Conservation (phyloP, 2,797 vertebrate species). For the Semotilus atromaculatus region DNA sequence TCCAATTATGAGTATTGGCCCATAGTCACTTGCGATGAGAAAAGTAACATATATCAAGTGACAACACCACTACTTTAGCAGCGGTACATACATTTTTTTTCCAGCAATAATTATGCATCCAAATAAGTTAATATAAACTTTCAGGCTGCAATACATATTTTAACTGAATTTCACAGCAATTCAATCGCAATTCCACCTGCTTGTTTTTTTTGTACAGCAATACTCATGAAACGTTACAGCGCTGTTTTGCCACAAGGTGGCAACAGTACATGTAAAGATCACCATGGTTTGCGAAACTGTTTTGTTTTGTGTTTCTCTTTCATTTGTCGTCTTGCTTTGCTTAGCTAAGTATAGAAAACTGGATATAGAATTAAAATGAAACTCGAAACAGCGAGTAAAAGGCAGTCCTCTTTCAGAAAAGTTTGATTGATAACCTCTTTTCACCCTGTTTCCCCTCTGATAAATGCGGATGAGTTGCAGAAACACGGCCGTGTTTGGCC, state of each 20-base stretch:
- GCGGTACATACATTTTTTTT: too few relatives aligned
- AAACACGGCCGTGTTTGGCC: too few relatives aligned
- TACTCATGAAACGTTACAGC: neutral
- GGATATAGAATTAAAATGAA: neutral
- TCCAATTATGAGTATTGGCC: too few relatives aligned
- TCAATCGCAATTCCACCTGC: neutral
- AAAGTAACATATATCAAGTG: neutral
- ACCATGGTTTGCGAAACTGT: neutral
- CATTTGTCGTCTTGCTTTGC: neutral
- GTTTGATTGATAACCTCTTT: neutral
- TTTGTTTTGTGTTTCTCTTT: neutral
- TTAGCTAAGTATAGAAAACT: neutral
- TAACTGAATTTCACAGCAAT: neutral
- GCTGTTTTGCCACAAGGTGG: constrained; percentile 24
- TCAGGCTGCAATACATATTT: neutral
- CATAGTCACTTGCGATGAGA: neutral
- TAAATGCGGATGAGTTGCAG: neutral
- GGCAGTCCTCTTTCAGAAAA: neutral
- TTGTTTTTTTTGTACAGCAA: neutral
- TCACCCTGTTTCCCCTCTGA: neutral
- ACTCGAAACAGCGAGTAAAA: neutral
- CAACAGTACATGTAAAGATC: neutral
- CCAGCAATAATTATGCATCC: too few relatives aligned
- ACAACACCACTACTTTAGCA: neutral
- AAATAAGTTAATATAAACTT: neutral